Percentiles rank a stretch among this genome's conserved stretches.
Conservation (phyloP, 2,797 vertebrate species). For the Sebastes itinus region DNA sequence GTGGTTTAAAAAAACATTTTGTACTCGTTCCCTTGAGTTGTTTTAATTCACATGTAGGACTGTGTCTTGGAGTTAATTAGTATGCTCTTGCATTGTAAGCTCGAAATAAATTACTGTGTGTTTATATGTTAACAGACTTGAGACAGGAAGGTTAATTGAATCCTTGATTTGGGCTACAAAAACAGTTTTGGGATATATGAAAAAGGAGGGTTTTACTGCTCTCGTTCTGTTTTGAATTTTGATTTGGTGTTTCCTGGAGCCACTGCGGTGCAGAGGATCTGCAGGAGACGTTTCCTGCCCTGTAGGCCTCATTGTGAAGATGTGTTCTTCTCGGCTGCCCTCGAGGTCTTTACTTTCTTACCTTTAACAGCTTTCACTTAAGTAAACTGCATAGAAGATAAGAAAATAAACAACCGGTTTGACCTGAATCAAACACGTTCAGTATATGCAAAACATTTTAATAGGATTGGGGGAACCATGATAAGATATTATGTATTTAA, state of each 20-base stretch:
- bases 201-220: neutral
- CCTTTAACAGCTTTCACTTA: conserved; percentile 33
- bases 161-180: neutral
- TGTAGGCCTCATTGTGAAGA: conserved; percentile 47
- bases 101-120: neutral
- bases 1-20: neutral
- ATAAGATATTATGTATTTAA: neutral
- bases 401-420: conserved; percentile 38
- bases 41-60: neutral
- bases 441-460: neutral
- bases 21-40: neutral
- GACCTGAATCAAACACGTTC: neutral
- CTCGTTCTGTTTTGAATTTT: conserved; percentile 34
- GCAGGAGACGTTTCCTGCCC: conserved; percentile 30
- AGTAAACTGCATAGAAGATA: conserved; percentile 39
- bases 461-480: neutral
- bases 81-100: neutral
- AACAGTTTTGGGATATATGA: neutral
- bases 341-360: conserved; percentile 18
- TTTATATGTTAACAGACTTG: neutral
- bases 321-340: conserved; percentile 33
- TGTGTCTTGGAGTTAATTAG: conserved; percentile 11
- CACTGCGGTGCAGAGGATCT: conserved; percentile 31
- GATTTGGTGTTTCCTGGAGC: conserved; percentile 31
- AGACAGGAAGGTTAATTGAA: neutral